Evolutionary conservation across 1,140 invertebrate species (phyloP).

Genomic region (Trachymyrmex cornetzi): DNA sequence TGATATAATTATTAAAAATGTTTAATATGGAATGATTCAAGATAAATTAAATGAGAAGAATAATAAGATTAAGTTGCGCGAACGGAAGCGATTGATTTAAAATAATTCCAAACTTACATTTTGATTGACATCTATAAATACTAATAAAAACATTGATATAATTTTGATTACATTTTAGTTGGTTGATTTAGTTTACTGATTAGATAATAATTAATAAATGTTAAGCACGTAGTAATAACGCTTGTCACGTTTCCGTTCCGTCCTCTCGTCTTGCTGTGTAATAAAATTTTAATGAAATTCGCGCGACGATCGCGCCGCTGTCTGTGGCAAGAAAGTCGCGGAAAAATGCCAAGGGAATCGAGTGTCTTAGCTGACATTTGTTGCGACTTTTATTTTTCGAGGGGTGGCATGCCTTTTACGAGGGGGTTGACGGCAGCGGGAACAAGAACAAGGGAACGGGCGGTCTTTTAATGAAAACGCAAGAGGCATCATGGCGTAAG

Average conservation of each 20-base stretch:
- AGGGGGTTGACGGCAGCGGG: constrained; percentile 21
- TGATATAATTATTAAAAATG: no score
- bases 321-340: constrained; percentile 12
- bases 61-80: not conserved
- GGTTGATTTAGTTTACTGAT: no score
- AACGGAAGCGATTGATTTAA: not conserved
- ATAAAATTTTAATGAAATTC: constrained; percentile 75
- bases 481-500: constrained; percentile 72
- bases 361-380: constrained; percentile 69
- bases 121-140: not conserved
- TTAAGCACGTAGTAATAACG: constrained; percentile 6
- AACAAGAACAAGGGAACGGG: constrained; percentile 27
- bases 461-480: constrained; percentile 76
- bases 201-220: not conserved
- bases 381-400: constrained; percentile 67
- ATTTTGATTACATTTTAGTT: not conserved
- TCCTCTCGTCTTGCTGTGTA: constrained; percentile 53
- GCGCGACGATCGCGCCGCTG: constrained; percentile 24
- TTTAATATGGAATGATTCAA: not conserved
- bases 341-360: constrained; percentile 63
- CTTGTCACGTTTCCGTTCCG: constrained; percentile 20
- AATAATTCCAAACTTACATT: not conserved
- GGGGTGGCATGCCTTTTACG: constrained; percentile 65
- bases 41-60: not conserved
- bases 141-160: not conserved